Evolutionary conservation across 2,888 invertebrate species (phyloP), one percentile per base, ranked within the genome.

Genomic region (Pyrrhia umbra): DNA sequence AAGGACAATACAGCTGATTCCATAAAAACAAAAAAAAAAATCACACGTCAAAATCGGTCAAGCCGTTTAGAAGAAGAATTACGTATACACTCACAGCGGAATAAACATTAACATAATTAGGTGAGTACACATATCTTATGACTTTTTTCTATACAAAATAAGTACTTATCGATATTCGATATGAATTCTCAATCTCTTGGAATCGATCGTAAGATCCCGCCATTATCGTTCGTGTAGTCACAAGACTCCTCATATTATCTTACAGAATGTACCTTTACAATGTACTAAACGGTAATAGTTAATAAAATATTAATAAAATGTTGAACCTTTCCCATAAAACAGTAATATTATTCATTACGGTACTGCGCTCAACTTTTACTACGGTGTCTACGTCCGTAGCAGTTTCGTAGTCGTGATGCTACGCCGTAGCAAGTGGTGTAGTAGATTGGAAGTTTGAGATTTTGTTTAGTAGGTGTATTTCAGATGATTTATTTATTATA

Each of bases 391-490:
- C 37, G 6, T 45, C 58, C 65, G 64, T 74, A 68, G 75, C 46
- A 9, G 8, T 45, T 5, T 47, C 67, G 60, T 72, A 70, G 70
- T 30, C 23, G 34, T n/a, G 16, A n/a, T 46, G 10, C 79, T 79
- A 77, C 79, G 69, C 10, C 69, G 77, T 75, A 79, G 75, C 42
- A 30, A 6, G 6, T 23, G 25, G 10, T 0, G 34, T 34, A 34
- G 34, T 5, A 34, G 9, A 27, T 0, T 27, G 9, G 34, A 34
- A 34, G 5, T 34, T 13, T 34, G 3, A n/a, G n/a, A 30, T 13
- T 30, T 13, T 30, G 30, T 30, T 27, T 27, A 1, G 8, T 1
- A 8, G 6, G 13, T 30, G 21, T 45, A 23, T 20, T 10, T 16
- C 16, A 18, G 13, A 23, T 15, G 6, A 1, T 2, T 21, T 25